phyloP scores from a whole-genome alignment of 2,113 vertebrate species.

The Collichthys lucidus region DNA sequence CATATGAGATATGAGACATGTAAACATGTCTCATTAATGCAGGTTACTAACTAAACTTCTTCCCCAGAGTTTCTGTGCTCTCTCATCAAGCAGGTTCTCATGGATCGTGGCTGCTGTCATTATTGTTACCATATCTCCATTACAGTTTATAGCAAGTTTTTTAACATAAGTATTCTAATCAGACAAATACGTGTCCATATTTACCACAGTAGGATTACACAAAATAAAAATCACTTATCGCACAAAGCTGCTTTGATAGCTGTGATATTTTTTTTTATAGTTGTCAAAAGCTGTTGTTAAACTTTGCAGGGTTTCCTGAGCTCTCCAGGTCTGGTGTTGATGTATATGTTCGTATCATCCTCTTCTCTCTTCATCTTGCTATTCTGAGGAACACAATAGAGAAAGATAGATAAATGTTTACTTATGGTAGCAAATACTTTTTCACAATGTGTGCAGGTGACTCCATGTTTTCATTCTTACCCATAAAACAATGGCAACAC shows the following conservation, averaged over 20 bases:
- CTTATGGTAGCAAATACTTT: not conserved
- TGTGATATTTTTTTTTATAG: not conserved
- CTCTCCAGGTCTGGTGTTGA: slow-evolving; percentile 21
- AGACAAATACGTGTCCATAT: no score
- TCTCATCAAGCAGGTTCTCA: no score
- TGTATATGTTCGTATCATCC: not conserved
- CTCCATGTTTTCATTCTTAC: slow-evolving; percentile 8
- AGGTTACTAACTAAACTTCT: no score
- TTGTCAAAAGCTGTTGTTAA: not conserved
- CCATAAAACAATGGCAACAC: not conserved
- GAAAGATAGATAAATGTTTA: not conserved
- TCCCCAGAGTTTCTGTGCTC: no score
- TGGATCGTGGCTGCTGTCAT: no score
- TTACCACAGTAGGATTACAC: no score
- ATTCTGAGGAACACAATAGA: slow-evolving; percentile 3
- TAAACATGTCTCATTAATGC: no score
- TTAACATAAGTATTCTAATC: no score
- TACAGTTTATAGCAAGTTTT: no score
- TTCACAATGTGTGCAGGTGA: not conserved
- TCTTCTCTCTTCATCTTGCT: slow-evolving; percentile 26
- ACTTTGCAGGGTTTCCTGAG: not conserved
- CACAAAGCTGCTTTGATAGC: not conserved
- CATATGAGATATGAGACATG: no score
- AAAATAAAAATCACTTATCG: no score
- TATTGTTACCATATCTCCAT: no score